Percentiles rank a stretch among this genome's conserved stretches.
phyloP scores from a whole-genome alignment of 2,113 vertebrate genomes.

The Xiphophorus hellerii region DNA sequence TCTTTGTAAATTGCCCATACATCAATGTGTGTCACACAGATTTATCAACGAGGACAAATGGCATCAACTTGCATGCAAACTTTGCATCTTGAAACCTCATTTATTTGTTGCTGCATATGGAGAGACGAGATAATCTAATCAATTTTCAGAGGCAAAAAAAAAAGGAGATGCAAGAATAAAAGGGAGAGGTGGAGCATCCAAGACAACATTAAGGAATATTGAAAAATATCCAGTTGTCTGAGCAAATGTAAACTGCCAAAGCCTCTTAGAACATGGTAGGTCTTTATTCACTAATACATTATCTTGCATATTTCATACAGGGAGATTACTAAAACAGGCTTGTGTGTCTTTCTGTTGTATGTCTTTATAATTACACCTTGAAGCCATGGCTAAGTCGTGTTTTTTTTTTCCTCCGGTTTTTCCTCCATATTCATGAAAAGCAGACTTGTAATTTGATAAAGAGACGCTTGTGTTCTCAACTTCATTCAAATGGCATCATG shows the following conservation, averaged over 20 bases:
- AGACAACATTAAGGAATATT: constrained; percentile 88
- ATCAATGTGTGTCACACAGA: constrained; percentile 43
- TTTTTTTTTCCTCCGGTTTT: constrained; percentile 69
- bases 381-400: constrained; percentile 90
- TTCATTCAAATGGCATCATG: constrained; percentile 96
- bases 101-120: constrained; percentile 53
- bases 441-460: constrained; percentile 99
- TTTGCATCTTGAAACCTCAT: constrained; percentile 46
- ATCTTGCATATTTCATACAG: constrained; percentile 97
- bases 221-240: constrained; percentile 92
- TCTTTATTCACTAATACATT: constrained; percentile 97
- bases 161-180: constrained; percentile 79
- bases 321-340: constrained; percentile 95
- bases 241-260: constrained; percentile 91
- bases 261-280: constrained; percentile 94
- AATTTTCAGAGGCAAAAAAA: constrained; percentile 61
- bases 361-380: constrained; percentile 99
- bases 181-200: constrained; percentile 81
- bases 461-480: constrained; percentile 97
- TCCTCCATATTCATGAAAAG: constrained; percentile 99
- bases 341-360: constrained; percentile 97
- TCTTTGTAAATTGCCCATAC: constrained; percentile 39
- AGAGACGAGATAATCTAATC: constrained; percentile 79
- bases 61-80: constrained; percentile 58
- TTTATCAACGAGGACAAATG: constrained; percentile 48